Evolutionary conservation across 1,140 invertebrate species (phyloP), one percentile per base, ranked within the genome.

Genomic region (Medauroidea extradentata): DNA sequence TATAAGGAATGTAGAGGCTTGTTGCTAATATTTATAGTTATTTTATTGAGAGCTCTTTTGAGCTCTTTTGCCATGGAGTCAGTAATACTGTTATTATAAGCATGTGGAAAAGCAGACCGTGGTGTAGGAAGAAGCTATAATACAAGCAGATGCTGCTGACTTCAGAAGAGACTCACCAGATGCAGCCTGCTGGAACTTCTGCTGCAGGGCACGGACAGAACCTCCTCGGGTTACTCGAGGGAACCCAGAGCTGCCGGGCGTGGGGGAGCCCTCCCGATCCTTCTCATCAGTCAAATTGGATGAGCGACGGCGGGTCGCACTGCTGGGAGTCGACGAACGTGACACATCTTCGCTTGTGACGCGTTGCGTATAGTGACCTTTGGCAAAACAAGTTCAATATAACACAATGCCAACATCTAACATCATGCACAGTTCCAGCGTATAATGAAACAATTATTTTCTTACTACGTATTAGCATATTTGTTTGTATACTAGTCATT

Each of bases 131-230:
- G 16, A 41, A 41, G 16, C 16, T 41, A 41, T 14, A 41, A 16
- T 41, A 14, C 39, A 41, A 41, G 39, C 39, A 41, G 16, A 14
- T 41, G 39, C 13, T n/a, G n/a, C n/a, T n/a, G n/a, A n/a, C n/a
- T 41, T 41, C 2, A 41, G 2, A 41, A 18, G 43, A 46, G 16
- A 14, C 56, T 49, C 38, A 57, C 56, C 56, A 38, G 29, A 34
- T 4, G 56, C 82, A 61, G 81, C 81, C 65, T 85, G 83, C 67
- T 87, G 85, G 66, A 85, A 88, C 72, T 87, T 88, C 67, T 88
- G 84, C 9, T 85, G 86, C 41, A 88, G 76, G 27, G 85, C 85
- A 68, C 85, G 85, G 0, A 88, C 84, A 0, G 87, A 88, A 48
- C 82, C 84, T 60, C 79, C 78, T 46, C 84, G 75, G 7, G 81